Evolutionary conservation across 2,113 vertebrate genomes (phyloP).

Genomic region (Sapayoa aenigma): DNA sequence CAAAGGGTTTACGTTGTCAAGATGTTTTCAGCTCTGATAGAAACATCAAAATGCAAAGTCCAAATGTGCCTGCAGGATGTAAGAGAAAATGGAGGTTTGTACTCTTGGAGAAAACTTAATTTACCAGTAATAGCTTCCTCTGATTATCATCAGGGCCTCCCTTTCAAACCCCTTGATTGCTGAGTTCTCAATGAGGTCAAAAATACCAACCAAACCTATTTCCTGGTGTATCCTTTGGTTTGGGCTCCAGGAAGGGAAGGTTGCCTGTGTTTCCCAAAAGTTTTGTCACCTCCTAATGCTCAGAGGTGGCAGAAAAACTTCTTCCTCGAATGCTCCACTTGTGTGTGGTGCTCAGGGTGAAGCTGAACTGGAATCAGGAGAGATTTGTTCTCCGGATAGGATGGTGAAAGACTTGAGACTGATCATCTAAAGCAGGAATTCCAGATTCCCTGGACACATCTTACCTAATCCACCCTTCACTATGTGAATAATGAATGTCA

Average conservation of each 20-base stretch:
- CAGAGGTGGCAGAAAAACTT: neutral
- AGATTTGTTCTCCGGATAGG: neutral
- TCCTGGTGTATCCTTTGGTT: neutral
- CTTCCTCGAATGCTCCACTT: neutral
- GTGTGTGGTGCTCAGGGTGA: neutral
- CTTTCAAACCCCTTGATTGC: neutral
- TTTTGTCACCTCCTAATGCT: neutral
- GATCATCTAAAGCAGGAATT: neutral
- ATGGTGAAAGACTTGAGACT: neutral
- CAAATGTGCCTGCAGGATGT: neutral
- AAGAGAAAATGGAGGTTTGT: neutral
- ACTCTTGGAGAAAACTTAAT: neutral
- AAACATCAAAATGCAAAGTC: neutral
- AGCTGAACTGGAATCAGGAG: neutral
- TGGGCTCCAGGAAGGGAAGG: neutral
- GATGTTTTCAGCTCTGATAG: neutral
- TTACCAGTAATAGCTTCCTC: neutral
- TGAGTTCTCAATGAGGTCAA: neutral
- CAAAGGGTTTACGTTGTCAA: neutral
- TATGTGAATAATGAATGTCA: too few species aligned
- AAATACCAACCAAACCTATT: neutral
- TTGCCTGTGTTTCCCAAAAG: neutral
- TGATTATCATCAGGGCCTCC: neutral
- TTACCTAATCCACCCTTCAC: neutral
- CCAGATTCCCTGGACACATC: neutral